phyloP scores from a whole-genome alignment of 2,888 invertebrate genomes.

The Tuberolachnus salignus region DNA sequence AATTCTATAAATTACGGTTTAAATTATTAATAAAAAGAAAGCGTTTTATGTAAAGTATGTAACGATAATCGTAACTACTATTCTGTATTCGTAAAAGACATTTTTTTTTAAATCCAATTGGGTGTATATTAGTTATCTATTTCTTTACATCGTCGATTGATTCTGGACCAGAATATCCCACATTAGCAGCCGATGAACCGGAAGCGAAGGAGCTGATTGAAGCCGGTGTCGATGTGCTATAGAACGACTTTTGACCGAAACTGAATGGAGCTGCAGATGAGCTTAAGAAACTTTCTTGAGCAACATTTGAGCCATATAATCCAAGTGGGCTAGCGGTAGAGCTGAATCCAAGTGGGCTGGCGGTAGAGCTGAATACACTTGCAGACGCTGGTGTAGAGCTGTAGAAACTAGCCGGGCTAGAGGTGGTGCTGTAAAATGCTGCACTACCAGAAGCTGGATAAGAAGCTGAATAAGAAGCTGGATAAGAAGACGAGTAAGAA shows the following conservation, averaged over 20 bases:
- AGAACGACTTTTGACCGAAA: conserved; percentile 24
- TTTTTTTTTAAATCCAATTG: conserved; percentile 9
- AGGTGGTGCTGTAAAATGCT: too few species aligned
- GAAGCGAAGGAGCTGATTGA: conserved; percentile 14
- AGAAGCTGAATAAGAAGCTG: conserved; percentile 14
- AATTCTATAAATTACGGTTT: background rate
- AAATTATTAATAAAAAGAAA: conserved; percentile 16
- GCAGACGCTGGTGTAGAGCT: background rate
- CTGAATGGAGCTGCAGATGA: conserved; percentile 27
- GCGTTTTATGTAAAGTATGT: conserved; percentile 4
- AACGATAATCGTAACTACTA: background rate
- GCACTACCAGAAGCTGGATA: background rate
- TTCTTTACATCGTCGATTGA: conserved; percentile 16
- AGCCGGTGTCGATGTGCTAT: conserved; percentile 29
- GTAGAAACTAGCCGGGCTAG: conserved; percentile 37
- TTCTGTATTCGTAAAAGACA: background rate
- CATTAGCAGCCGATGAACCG: background rate
- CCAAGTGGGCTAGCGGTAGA: conserved; percentile 6
- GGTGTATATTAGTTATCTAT: background rate
- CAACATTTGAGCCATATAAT: conserved; percentile 21
- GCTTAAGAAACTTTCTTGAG: conserved; percentile 36
- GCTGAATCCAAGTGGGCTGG: conserved; percentile 20
- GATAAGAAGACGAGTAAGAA: too few species aligned
- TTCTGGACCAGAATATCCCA: background rate
- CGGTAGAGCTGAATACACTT: background rate